These are phyloP conservation scores for Diaprepes abbreviatus DNA, from an alignment of 2,888 invertebrate species.

Conservation along the genomic window DNA sequence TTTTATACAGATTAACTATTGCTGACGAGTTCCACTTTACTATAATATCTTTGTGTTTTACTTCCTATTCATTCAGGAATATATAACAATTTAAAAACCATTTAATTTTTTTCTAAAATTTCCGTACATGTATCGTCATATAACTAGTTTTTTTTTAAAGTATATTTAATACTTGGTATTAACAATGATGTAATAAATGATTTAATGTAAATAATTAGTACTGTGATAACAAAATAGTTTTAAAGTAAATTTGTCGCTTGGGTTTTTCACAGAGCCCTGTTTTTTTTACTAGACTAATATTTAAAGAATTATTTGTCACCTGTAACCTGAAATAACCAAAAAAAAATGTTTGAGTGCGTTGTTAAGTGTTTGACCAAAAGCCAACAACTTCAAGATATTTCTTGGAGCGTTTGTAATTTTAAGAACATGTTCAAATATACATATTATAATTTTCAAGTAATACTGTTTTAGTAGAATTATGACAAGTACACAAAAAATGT, in stretches of 20 bases:
- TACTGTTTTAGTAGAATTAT: too few relatives aligned
- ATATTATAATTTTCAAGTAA: too few relatives aligned
- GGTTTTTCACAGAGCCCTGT: not conserved
- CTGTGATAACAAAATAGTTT: not conserved
- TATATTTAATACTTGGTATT: not conserved
- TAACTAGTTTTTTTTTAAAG: not conserved
- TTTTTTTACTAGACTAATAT: not conserved
- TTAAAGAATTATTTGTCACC: not conserved
- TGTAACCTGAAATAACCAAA: too few relatives aligned
- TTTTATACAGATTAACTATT: too few relatives aligned
- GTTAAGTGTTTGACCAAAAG: too few relatives aligned
- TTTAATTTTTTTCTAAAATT: not conserved
- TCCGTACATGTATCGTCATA: not conserved
- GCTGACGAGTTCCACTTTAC: too few relatives aligned
- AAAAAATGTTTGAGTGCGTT: too few relatives aligned
- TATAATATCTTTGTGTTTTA: too few relatives aligned
- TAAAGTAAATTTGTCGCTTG: not conserved
- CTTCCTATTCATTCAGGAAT: not conserved
- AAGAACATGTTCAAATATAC: too few relatives aligned
- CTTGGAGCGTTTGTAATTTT: too few relatives aligned
- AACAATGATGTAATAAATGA: conserved; percentile 1
- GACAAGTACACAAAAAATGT: too few relatives aligned
- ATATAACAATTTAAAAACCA: not conserved
- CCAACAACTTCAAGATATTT: too few relatives aligned
- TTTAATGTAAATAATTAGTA: not conserved